phyloP scores from a whole-genome alignment of 2,113 vertebrate species.

The Passer montanus region DNA sequence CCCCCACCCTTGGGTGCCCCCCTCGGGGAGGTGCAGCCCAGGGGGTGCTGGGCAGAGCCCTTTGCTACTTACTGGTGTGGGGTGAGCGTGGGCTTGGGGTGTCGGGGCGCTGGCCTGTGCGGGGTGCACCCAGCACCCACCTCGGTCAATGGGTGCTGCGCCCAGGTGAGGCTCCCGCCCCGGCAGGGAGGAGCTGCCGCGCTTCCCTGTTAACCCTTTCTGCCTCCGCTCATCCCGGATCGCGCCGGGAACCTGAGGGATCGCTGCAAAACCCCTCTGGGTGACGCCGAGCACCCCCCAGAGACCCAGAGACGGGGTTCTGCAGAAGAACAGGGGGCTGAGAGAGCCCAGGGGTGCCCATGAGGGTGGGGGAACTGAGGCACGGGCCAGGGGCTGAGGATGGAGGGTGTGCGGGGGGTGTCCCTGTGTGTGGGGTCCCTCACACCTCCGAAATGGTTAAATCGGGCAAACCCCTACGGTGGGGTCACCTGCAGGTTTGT shows the following conservation, averaged over 20 bases:
- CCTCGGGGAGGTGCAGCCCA: not conserved
- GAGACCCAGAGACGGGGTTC: rapidly evolving
- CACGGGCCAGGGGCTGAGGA: not conserved
- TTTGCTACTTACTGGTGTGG: not conserved
- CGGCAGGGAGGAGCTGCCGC: not conserved
- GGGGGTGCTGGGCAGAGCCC: not conserved
- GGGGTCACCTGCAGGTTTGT: not conserved
- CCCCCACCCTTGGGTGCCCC: not conserved
- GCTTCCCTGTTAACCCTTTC: constrained; percentile 16
- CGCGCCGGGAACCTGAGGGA: rapidly evolving
- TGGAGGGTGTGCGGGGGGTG: not conserved
- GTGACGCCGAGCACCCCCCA: rapidly evolving
- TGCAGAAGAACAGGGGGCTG: too few relatives aligned
- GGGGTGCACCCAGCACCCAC: constrained; percentile 17
- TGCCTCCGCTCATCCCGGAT: not conserved
- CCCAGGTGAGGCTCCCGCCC: constrained; percentile 56
- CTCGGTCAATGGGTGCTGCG: not conserved
- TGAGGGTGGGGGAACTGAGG: not conserved
- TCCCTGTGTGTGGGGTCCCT: too few relatives aligned
- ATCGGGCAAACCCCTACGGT: rapidly evolving
- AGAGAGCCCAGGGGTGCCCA: not conserved
- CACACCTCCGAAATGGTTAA: not conserved
- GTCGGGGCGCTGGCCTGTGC: not conserved
- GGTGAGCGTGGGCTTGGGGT: not conserved
- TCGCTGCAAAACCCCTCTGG: not conserved